phyloP scores from a whole-genome alignment of 2,888 invertebrate genomes.

The Caenorhabditis sp. region DNA sequence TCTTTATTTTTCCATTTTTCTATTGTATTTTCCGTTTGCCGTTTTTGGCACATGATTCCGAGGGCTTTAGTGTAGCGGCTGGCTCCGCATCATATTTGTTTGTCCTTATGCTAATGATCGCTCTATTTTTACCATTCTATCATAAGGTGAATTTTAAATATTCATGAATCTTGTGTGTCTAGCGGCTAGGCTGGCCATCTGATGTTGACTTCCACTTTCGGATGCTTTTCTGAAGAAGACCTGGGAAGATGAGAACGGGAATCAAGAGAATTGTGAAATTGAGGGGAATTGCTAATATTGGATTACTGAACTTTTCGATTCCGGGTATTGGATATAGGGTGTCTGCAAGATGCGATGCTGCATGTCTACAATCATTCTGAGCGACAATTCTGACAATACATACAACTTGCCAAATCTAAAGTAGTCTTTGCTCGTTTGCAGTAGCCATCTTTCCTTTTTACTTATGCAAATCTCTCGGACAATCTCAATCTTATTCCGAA shows the following conservation, averaged over 20 bases:
- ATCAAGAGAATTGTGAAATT: background rate
- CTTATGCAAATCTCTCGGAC: conserved; percentile 50
- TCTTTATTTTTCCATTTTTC: conserved; percentile 19
- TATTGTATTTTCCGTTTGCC: no score
- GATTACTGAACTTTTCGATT: conserved; percentile 24
- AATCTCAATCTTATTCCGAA: background rate
- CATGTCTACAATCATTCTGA: conserved; percentile 31
- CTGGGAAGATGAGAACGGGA: background rate
- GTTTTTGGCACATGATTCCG: background rate
- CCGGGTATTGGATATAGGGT: conserved; percentile 11
- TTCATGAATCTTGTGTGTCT: conserved; percentile 25
- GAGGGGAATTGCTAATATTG: no score
- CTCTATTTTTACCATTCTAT: conserved; percentile 37
- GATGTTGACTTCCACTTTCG: conserved; percentile 7
- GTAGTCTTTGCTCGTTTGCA: conserved; percentile 20
- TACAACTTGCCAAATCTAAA: conserved; percentile 17
- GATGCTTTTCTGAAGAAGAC: background rate
- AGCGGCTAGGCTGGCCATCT: background rate
- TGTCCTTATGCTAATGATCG: conserved; percentile 51
- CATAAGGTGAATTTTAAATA: conserved; percentile 31
- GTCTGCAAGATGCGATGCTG: no score
- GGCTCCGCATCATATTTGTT: conserved; percentile 31
- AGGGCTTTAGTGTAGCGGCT: background rate
- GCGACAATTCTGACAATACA: conserved; percentile 31
- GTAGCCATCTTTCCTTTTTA: conserved; percentile 26